Evolutionary conservation across 2,888 invertebrate species (phyloP).

Genomic region (Troides helena): DNA sequence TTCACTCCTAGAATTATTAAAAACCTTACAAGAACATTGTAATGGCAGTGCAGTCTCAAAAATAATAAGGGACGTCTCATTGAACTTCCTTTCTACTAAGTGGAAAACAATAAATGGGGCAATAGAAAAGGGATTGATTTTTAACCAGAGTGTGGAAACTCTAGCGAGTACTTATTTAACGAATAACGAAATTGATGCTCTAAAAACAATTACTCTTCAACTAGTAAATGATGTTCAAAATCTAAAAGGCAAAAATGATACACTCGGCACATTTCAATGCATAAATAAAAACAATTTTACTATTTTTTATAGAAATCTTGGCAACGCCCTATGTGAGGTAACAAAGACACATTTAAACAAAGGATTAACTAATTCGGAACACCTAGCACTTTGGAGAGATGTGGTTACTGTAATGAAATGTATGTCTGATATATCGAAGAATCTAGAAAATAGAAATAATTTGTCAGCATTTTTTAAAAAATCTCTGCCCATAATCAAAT

Average conservation of each 20-base stretch:
- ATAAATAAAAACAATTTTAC: conserved; percentile 85
- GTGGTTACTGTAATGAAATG: conserved; percentile 82
- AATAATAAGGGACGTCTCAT: conserved; percentile 65
- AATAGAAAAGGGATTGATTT: conserved; percentile 82
- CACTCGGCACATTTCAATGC: conserved; percentile 81
- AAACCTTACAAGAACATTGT: conserved; percentile 68
- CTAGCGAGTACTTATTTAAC: conserved; percentile 83
- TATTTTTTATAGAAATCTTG: conserved; percentile 83
- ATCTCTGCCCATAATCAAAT: conserved; percentile 83
- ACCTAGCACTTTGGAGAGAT: conserved; percentile 84
- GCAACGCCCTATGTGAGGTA: conserved; percentile 80
- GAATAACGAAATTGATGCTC: conserved; percentile 78
- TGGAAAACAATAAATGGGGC: conserved; percentile 85
- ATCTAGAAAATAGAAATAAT: conserved; percentile 81
- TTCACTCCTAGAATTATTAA: conserved; percentile 74
- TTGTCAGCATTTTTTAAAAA: conserved; percentile 84
- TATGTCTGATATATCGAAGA: conserved; percentile 83
- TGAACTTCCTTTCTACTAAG: conserved; percentile 80
- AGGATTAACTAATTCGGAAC: conserved; percentile 79
- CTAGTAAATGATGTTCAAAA: conserved; percentile 78
- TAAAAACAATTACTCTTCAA: conserved; percentile 79
- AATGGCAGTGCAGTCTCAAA: conserved; percentile 62
- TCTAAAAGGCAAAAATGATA: conserved; percentile 80
- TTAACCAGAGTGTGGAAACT: conserved; percentile 82
- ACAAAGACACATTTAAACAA: conserved; percentile 71